Evolutionary conservation across 2,888 invertebrate genomes (phyloP), one percentile per base, ranked within the genome.

Genomic region (Phaedon cochleariae): DNA sequence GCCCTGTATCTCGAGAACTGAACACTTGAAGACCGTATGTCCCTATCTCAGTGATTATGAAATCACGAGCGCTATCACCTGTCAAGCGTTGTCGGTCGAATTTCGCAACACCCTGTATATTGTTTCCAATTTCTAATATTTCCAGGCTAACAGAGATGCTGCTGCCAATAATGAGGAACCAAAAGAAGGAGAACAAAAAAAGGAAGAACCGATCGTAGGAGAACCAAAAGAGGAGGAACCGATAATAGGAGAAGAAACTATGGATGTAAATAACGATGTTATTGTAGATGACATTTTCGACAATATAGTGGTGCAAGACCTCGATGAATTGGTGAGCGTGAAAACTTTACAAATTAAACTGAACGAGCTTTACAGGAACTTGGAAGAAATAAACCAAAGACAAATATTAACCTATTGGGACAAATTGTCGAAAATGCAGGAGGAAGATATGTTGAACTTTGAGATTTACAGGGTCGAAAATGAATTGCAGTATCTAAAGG

Each of bases 251-350:
- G 57, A 61, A 41, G 55, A 49, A 49, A 48, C 46, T n/a, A 37
- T 66, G 29, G 66, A 62, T 29, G 17, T 18, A 0, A 29, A 21
- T 3, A 53, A 51, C 6, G 20, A 54, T 9, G 31, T 37, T n/a
- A 34, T 62, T 20, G 9, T 65, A 20, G 72, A 73, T 54, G 69
- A 68, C 18, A 48, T 68, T 45, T 73, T 71, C 34, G 62, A 68
- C 7, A 45, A 65, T 48, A 58, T 66, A 29, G 9, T 5, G 34
- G 34, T 46, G 17, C n/a, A 0, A 0, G 12, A 29, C 7, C 48
- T 45, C 29, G 49, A 22, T 15, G 41, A 65, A 49, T 57, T 67
- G 7, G 26, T 67, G 18, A 62, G 51, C 51, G 4, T 70, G 15
- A 57, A 62, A 61, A 53, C 48, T 15, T 53, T 70, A 7, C 21